Conservation (phyloP, 2,113 vertebrate species). For the Proteles cristata region DNA sequence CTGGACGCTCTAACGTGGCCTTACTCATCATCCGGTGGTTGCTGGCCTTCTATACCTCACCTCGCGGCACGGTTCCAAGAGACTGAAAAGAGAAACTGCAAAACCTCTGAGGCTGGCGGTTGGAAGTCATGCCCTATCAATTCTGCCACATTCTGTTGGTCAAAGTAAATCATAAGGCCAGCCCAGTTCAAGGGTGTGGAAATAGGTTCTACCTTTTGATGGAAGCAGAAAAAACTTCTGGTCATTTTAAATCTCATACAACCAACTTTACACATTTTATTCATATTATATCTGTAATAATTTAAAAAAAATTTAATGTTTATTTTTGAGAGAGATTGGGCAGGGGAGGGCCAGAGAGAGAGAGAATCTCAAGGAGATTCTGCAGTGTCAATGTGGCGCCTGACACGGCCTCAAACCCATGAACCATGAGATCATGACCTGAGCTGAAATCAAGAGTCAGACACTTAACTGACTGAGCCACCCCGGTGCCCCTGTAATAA, state of each 20-base stretch:
- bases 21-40: background rate
- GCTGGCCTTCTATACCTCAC: background rate
- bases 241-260: constrained; percentile 5
- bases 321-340: too few relatives aligned
- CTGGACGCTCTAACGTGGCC: background rate
- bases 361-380: too few relatives aligned
- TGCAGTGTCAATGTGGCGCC: too few relatives aligned
- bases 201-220: constrained; percentile 6
- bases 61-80: background rate
- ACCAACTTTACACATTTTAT: background rate
- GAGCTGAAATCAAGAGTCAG: too few relatives aligned
- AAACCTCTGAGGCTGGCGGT: background rate
- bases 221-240: background rate
- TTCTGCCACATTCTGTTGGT: background rate
- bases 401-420: too few relatives aligned
- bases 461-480: too few relatives aligned
- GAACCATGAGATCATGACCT: too few relatives aligned
- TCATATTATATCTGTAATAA: background rate
- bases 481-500: background rate
- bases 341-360: too few relatives aligned
- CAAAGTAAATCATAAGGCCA: background rate
- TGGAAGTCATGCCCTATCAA: background rate
- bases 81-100: background rate
- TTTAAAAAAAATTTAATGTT: background rate
- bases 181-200: background rate